Evolutionary conservation across 2,113 vertebrate genomes (phyloP).

Genomic region (Porphyrio hochstetteri): DNA sequence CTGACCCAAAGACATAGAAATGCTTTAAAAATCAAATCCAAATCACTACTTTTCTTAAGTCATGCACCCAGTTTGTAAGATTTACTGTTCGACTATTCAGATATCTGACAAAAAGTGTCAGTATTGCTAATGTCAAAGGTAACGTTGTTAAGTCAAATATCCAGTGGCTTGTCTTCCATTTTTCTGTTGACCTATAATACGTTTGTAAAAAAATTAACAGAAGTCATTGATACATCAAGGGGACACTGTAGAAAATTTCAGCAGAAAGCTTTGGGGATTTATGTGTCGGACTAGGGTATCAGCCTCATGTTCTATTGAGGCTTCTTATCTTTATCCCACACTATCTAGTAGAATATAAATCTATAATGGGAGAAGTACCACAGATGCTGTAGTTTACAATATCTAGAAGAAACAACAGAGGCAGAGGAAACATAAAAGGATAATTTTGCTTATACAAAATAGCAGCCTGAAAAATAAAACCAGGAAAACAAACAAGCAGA

Average conservation of each 20-base stretch:
- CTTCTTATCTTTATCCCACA: neutral
- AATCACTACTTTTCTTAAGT: neutral
- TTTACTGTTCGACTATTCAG: neutral
- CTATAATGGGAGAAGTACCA: constrained; percentile 30
- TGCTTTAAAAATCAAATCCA: constrained; percentile 1
- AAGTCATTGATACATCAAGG: neutral
- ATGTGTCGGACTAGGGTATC: neutral
- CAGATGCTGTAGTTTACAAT: constrained; percentile 66
- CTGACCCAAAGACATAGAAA: neutral
- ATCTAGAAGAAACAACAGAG: constrained; percentile 60
- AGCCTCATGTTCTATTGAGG: neutral
- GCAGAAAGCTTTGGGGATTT: constrained; percentile 38
- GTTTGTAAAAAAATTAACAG: neutral
- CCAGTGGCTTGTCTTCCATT: neutral
- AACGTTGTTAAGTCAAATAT: neutral
- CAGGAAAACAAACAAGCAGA: constrained; percentile 82
- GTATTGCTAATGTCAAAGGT: neutral
- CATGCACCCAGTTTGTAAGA: neutral
- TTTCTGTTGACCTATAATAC: neutral
- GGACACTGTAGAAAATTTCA: neutral
- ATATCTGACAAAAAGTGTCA: neutral
- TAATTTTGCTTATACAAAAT: constrained; percentile 83
- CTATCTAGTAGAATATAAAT: constrained; percentile 56
- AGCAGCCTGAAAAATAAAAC: constrained; percentile 75
- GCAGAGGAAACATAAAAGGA: constrained; percentile 69